Evolutionary conservation across 2,113 vertebrate genomes (phyloP).

Genomic region (Pelvicachromis taeniatus): DNA sequence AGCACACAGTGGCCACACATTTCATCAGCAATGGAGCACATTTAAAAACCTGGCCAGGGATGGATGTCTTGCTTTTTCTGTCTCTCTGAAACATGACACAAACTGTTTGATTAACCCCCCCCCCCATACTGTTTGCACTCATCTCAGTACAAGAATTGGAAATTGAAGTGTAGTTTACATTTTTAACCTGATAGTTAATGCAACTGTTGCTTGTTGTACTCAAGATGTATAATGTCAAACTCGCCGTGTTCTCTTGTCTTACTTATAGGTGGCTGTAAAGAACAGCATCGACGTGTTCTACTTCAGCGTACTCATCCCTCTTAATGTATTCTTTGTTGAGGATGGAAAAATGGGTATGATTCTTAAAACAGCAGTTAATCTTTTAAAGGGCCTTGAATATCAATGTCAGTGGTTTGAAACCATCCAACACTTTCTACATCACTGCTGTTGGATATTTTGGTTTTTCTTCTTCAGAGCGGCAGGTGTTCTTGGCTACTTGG

Average conservation of each 20-base stretch:
- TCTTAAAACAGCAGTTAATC: accelerated
- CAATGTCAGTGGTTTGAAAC: neutral
- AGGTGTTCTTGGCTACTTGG: slow-evolving; percentile 98
- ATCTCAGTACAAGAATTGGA: neutral
- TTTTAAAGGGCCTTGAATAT: neutral
- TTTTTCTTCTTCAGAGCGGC: slow-evolving; percentile 79
- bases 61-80: neutral
- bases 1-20: neutral
- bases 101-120: neutral
- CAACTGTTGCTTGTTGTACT: neutral
- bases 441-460: neutral
- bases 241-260: neutral
- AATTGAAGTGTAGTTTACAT: no score
- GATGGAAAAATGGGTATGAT: slow-evolving; percentile 97
- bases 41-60: neutral
- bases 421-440: neutral
- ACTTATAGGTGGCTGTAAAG: slow-evolving; percentile 93
- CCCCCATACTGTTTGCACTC: neutral
- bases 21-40: neutral
- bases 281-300: slow-evolving; percentile 99
- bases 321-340: slow-evolving; percentile 97
- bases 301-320: slow-evolving; percentile 97
- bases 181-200: neutral
- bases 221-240: neutral
- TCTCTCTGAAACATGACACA: neutral